A percentile compares a stretch with the other conserved stretches of the same genome.
phyloP scores from a whole-genome alignment of 1,140 invertebrate species.

The Ruditapes philippinarum region DNA sequence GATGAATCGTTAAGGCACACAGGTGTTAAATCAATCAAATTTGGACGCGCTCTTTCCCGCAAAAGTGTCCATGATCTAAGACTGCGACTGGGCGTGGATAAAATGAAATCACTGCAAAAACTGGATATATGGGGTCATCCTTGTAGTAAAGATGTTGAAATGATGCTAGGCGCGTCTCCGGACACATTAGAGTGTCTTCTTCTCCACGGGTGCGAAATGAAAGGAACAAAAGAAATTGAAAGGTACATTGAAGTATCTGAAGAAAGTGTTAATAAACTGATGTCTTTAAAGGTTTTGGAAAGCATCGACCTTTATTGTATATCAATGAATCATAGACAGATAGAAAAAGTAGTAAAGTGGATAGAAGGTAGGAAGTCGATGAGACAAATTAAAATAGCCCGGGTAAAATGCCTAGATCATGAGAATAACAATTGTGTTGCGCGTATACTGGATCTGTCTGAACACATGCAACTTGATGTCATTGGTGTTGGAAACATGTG shows the following conservation, averaged over 20 bases:
- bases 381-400: not conserved
- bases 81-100: not conserved
- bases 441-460: not conserved
- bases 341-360: not conserved
- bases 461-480: not conserved
- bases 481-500: not conserved
- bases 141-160: not conserved
- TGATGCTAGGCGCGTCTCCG: not conserved
- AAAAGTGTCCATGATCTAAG: not conserved
- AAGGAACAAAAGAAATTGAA: not conserved
- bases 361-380: not conserved
- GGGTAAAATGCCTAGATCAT: not conserved
- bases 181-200: not conserved
- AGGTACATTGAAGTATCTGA: not conserved
- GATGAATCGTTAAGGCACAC: too few species aligned
- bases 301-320: not conserved
- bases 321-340: not conserved
- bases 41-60: not conserved
- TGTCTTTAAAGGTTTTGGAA: not conserved
- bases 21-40: not conserved
- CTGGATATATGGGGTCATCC: not conserved
- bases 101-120: not conserved
- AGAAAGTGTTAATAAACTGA: not conserved
- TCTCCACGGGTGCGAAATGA: not conserved
- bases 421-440: not conserved